Evolutionary conservation across 1,140 invertebrate genomes (phyloP).

Genomic region (Dolichoris vasculosae): DNA sequence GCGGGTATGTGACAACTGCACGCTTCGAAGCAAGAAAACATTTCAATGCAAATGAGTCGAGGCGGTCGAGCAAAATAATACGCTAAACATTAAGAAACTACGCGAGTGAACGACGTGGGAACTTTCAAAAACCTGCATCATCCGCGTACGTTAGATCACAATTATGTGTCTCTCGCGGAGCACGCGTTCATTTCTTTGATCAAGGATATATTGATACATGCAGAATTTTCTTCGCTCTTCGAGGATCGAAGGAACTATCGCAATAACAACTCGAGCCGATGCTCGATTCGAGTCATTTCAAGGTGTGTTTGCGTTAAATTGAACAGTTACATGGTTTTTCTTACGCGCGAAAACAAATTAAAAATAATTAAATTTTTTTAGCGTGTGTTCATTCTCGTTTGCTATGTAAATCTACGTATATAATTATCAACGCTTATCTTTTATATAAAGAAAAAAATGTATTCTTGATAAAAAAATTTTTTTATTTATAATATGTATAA

Average conservation of each 20-base stretch:
- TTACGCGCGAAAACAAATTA: too few species aligned
- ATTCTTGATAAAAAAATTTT: too few species aligned
- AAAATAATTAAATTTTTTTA: too few species aligned
- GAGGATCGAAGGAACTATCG: not conserved
- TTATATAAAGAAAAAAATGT: too few species aligned
- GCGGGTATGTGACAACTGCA: not conserved
- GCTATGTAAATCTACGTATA: not conserved
- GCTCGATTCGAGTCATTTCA: not conserved
- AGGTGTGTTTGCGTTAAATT: not conserved
- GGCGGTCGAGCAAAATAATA: slow-evolving; percentile 34
- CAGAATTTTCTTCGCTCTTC: not conserved
- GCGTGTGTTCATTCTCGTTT: too few species aligned
- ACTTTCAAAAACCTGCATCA: slow-evolving; percentile 9
- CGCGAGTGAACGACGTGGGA: slow-evolving; percentile 31
- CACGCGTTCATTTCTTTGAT: slow-evolving; percentile 16
- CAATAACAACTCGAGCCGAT: not conserved
- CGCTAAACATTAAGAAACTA: slow-evolving; percentile 33
- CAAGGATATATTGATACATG: slow-evolving; percentile 11
- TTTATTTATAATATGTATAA: not conserved
- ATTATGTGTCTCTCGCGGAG: not conserved
- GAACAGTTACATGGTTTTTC: not conserved
- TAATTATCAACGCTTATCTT: not conserved
- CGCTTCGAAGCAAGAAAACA: slow-evolving; percentile 43
- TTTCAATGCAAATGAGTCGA: slow-evolving; percentile 49
- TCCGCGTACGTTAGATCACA: not conserved